Evolutionary conservation across 2,888 invertebrate genomes (phyloP).

Genomic region (Heliconius ethilla): DNA sequence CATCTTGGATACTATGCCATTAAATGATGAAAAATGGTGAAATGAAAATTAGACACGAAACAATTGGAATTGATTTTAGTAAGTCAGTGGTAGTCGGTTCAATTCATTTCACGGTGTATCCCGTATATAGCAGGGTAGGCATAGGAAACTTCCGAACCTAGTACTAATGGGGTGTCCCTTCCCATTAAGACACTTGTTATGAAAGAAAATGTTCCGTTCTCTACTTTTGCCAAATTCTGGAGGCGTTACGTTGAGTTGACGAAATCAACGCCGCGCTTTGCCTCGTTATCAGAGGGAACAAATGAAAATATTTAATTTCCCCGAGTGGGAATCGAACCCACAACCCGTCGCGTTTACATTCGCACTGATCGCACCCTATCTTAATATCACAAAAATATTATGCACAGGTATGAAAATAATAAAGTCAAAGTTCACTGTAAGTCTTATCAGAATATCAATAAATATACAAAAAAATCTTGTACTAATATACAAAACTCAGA

Average conservation of each 20-base stretch:
- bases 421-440: neutral
- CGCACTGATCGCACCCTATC: neutral
- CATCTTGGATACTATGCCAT: neutral
- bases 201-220: too few relatives aligned
- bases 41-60: neutral
- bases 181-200: too few relatives aligned
- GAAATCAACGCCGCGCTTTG: neutral
- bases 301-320: too few relatives aligned
- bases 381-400: neutral
- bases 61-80: neutral
- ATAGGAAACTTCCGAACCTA: neutral
- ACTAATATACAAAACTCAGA: too few relatives aligned
- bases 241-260: neutral
- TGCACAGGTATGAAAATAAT: neutral
- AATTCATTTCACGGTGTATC: neutral
- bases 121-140: neutral
- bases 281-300: neutral
- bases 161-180: too few relatives aligned
- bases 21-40: neutral
- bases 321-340: neutral
- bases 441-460: slow-evolving; percentile 5
- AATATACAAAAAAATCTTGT: neutral
- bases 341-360: neutral
- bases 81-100: neutral
- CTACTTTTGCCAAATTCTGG: neutral